These are phyloP conservation scores for Aselliscus stoliczkanus DNA, from an alignment of 2,797 vertebrate species.

Conservation along the genomic window DNA sequence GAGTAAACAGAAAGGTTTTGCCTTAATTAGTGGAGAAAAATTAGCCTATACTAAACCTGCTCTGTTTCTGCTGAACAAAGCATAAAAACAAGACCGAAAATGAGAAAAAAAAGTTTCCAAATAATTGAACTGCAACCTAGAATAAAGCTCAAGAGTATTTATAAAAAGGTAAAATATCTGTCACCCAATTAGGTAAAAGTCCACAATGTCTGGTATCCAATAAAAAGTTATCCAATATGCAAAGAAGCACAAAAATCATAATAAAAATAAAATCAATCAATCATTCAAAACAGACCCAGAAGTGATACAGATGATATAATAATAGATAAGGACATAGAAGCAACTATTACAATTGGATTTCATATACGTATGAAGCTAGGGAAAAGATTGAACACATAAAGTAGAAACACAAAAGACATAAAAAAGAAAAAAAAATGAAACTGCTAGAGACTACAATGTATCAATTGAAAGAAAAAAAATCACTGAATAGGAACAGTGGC, in stretches of 20 bases:
- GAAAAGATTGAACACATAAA: background rate
- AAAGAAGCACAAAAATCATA: constrained; percentile 24
- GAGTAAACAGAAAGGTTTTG: constrained; percentile 3
- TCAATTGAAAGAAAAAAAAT: background rate
- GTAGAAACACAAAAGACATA: background rate
- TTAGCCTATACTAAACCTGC: background rate
- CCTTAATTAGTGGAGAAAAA: constrained; percentile 3
- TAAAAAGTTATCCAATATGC: background rate
- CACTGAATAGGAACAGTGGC: background rate
- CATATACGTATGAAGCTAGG: background rate
- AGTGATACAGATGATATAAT: background rate
- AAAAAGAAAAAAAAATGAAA: background rate
- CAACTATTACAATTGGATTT: background rate
- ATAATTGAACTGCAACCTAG: background rate
- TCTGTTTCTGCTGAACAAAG: background rate
- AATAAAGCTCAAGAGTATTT: constrained; percentile 24
- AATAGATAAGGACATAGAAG: background rate
- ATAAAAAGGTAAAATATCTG: background rate
- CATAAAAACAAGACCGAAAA: background rate
- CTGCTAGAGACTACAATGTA: background rate
- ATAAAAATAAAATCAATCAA: background rate
- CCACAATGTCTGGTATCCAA: background rate
- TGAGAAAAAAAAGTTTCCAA: background rate
- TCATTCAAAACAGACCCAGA: background rate
- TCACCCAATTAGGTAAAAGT: background rate